Base-by-base conservation (phyloP, 2,888 invertebrate genomes). In the Scrobipalpa costella region DNA sequence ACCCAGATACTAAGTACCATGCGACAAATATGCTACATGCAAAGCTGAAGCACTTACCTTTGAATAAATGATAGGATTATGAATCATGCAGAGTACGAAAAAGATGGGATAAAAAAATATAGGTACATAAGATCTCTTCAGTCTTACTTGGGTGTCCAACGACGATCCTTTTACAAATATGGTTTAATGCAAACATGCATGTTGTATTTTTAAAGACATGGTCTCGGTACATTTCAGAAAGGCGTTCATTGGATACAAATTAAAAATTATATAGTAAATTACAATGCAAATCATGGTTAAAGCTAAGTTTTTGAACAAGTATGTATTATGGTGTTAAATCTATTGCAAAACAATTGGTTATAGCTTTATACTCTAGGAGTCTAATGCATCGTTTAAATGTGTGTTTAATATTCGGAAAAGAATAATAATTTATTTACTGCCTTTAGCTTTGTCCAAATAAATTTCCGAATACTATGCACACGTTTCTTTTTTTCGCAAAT, bases 111-210 rank as follows among this genome's bases (percentile, higher is more conserved):
- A n/a, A 61, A 76, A 74, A 77, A 81, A 80, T 75, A 80, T 75
- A 78, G 76, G 77, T 78, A 74, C n/a, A n/a, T n/a, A 74, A 77
- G 74, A 80, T 78, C 76, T 78, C 78, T 84, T 82, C 79, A 83
- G 82, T 85, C 90, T 91, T 89, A 90, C 90, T 90, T 88, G 90
- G 83, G 81, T 82, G 79, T 90, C 90, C 90, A 86, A 89, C 90
- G 90, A 91, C 90, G 90, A 90, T 91, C 90, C 88, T 86, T 83
- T 76, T 73, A 78, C 72, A 73, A 71, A 74, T 77, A 74, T 65
- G 70, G 73, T 73, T 71, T 73, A 74, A 80, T 76, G 80, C 80
- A 74, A 75, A 83, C 87, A 89, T 87, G 88, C 88, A 89, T 77
- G 71, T 76, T 75, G 71, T 76, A 73, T 74, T 67, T 75, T 78